These are phyloP conservation scores for Mayetiola destructor DNA, from an alignment of 2,888 invertebrate species.

Conservation along the genomic window DNA sequence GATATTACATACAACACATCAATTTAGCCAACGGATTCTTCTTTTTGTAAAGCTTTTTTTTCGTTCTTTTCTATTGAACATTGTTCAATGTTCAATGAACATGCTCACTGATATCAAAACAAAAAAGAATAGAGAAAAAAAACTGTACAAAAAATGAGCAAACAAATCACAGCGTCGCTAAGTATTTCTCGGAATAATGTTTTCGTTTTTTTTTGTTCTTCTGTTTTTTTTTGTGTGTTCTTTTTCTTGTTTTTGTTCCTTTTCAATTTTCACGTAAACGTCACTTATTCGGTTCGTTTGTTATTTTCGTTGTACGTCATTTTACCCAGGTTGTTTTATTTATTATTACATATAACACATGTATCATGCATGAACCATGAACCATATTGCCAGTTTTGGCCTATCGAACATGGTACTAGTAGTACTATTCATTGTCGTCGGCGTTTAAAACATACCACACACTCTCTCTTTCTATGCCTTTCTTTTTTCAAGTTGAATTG, in stretches of 20 bases:
- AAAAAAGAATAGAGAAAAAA: too few relatives aligned
- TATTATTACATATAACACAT: conserved; percentile 1
- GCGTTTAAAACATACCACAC: too few relatives aligned
- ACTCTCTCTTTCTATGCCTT: not conserved
- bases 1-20: not conserved
- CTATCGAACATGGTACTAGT: not conserved
- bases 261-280: too few relatives aligned
- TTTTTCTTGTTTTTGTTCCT: not conserved
- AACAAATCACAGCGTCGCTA: not conserved
- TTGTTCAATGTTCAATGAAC: too few relatives aligned
- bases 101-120: too few relatives aligned
- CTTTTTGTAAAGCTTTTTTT: too few relatives aligned
- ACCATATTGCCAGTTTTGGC: conserved; percentile 1
- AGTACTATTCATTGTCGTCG: not conserved
- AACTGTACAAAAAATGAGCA: not conserved
- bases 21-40: conserved; percentile 10
- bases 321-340: conserved; percentile 1
- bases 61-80: not conserved
- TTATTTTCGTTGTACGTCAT: not conserved
- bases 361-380: not conserved
- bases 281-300: too few relatives aligned
- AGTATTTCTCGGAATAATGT: too few relatives aligned
- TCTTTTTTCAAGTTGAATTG: not conserved
- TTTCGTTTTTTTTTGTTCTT: not conserved
- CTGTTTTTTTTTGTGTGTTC: not conserved